A percentile compares a stretch with the other conserved stretches of the same genome.
These are phyloP conservation scores for Epiblema foenella DNA, from an alignment of 2,888 invertebrate species.

Conservation along the genomic window DNA sequence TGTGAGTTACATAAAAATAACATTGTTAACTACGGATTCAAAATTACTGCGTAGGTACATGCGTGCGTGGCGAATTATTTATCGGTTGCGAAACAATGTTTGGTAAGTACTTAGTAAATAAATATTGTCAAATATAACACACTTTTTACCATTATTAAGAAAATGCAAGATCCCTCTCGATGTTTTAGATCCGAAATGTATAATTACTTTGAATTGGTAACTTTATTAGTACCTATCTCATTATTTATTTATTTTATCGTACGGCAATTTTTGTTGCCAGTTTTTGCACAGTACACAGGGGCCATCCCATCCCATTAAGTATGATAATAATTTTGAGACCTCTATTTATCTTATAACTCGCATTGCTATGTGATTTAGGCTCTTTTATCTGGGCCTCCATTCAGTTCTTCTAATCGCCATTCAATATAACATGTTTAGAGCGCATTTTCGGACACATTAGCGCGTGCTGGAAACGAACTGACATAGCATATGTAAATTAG, in stretches of 20 bases:
- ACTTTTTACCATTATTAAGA: neutral
- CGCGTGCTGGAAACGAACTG: neutral
- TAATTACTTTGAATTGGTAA: neutral
- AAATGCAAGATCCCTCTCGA: neutral
- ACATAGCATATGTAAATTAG: neutral
- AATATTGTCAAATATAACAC: neutral
- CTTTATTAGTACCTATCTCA: too few species aligned
- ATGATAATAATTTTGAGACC: neutral
- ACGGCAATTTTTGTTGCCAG: too few species aligned
- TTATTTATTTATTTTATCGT: too few species aligned
- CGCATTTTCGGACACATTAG: neutral
- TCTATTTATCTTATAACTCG: neutral
- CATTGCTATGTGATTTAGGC: neutral
- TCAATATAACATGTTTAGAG: neutral
- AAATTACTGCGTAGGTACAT: slow-evolving; percentile 3
- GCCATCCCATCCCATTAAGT: too few species aligned
- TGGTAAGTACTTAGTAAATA: slow-evolving; percentile 50
- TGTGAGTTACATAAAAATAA: slow-evolving; percentile 6
- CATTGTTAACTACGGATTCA: slow-evolving; percentile 27
- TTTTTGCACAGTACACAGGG: too few species aligned
- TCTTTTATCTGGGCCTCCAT: neutral
- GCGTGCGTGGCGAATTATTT: slow-evolving; percentile 41
- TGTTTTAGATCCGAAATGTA: slow-evolving; percentile 1
- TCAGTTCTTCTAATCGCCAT: neutral
- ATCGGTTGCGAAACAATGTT: slow-evolving; percentile 47